Evolutionary conservation across 2,113 vertebrate species (phyloP), one percentile per base, ranked within the genome.

Genomic region (Campylomormyrus numenius): DNA sequence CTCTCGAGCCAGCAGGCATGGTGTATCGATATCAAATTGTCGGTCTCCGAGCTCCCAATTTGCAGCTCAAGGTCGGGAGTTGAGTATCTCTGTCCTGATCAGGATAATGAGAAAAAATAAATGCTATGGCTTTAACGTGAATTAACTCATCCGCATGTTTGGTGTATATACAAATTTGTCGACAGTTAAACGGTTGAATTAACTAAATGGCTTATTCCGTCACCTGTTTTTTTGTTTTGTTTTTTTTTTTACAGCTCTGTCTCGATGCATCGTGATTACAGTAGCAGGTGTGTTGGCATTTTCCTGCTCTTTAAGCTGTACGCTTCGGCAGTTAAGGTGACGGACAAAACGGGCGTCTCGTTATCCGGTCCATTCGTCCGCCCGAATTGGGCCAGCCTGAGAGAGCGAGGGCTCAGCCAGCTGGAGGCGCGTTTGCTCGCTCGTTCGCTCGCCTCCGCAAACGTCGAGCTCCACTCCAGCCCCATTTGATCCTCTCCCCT

Each of bases 401-500:
- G 42, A n/a, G 83, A 24, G 19, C 9, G 3, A 19, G 31, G 39
- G 19, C 42, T 85, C 21, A n/a, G 21, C 74, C 35, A n/a, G 19
- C 83, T 85, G 83, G 83, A 42, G 21, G 85, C 46, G 31, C 31
- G 24, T 91, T 89, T 52, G 49, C 8, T 21, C 53, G 1, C 52
- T 19, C 42, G 70, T 86, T 52, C 85, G 91, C 90, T 90, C 74
- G 86, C 27, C 35, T 88, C n/a, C 45, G 49, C 89, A 56, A 49
- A 27, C 11, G 85, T 35, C 3, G 24, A n/a, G 85, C 49, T 52
- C 11, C 31, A 83, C 90, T 83, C 89, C 90, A 90, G 45, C 10
- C 70, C 35, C 77, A 53, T 66, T 90, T 84, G 88, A 39, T 52
- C 84, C 90, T 89, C 87, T 89, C 88, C 70, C 90, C 77, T 92